Evolutionary conservation across 2,113 vertebrate genomes (phyloP).

Genomic region (Crypturellus undulatus): DNA sequence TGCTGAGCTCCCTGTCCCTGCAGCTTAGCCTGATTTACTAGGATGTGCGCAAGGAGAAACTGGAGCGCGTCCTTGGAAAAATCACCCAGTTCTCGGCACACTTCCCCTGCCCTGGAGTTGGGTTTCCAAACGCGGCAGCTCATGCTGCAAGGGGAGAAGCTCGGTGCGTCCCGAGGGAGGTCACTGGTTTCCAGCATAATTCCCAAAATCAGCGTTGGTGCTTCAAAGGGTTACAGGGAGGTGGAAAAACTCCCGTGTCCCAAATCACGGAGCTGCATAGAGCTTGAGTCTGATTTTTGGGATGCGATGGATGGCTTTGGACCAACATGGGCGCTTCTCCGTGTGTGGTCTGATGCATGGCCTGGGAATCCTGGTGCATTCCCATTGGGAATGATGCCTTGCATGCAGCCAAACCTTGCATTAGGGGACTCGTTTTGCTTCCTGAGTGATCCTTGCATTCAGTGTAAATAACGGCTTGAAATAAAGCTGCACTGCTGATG

Average conservation of each 20-base stretch:
- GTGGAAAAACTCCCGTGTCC: not conserved
- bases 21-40: not conserved
- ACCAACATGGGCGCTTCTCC: no score
- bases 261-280: not conserved
- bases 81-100: not conserved
- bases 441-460: not conserved
- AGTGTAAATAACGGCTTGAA: not conserved
- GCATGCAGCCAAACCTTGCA: not conserved
- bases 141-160: not conserved
- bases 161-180: not conserved
- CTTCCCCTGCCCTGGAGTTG: not conserved
- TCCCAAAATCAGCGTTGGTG: not conserved
- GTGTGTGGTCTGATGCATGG: no score
- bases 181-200: accelerated
- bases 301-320: not conserved
- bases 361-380: no score
- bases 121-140: not conserved
- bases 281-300: not conserved
- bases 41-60: not conserved
- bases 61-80: not conserved
- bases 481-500: not conserved
- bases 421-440: not conserved
- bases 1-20: not conserved
- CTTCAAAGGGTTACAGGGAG: no score
- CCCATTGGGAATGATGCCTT: not conserved